Evolutionary conservation across 2,113 vertebrate species (phyloP).

Genomic region (Ivindomyrus marchei): DNA sequence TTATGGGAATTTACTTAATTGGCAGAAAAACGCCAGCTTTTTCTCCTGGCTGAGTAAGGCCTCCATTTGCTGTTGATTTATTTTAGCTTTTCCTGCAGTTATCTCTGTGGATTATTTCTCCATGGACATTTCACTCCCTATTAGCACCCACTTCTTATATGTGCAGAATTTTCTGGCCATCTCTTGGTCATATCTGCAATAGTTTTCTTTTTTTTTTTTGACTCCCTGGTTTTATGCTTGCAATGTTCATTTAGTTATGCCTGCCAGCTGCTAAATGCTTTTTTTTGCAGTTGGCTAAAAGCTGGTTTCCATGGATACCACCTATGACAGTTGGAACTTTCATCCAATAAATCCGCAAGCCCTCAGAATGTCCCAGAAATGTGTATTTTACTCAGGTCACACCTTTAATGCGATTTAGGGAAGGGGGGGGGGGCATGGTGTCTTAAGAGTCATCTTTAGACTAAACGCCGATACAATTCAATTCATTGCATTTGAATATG

Average conservation of each 20-base stretch:
- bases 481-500: background rate
- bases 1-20: conserved; percentile 7
- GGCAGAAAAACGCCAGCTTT: background rate
- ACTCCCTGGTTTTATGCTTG: background rate
- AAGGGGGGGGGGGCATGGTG: background rate
- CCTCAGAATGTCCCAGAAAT: background rate
- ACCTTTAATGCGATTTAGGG: background rate
- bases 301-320: conserved; percentile 1
- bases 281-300: background rate
- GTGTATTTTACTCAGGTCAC: background rate
- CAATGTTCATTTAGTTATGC: background rate
- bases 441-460: background rate
- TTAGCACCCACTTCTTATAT: background rate
- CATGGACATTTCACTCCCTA: background rate
- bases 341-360: background rate
- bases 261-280: background rate
- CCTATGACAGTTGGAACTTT: background rate
- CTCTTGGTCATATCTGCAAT: background rate
- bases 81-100: background rate
- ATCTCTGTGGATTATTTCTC: background rate
- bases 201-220: background rate
- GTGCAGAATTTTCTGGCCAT: background rate
- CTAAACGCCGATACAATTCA: background rate
- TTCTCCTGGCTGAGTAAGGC: background rate
- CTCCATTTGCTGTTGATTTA: background rate